Evolutionary conservation across 1,140 invertebrate species (phyloP).

Genomic region (Lethocerus indicus): DNA sequence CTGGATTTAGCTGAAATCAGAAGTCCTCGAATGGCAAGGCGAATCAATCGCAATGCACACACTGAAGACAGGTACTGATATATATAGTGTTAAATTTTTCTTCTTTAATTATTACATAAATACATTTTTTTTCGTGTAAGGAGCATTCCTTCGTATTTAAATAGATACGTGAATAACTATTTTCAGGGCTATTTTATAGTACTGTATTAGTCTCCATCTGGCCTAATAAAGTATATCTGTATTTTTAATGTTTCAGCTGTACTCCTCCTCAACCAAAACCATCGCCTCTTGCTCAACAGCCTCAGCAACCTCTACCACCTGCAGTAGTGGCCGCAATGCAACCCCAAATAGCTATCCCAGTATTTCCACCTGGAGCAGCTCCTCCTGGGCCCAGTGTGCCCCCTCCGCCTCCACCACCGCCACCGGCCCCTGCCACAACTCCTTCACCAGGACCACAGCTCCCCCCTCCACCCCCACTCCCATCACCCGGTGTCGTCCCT

Average conservation of each 20-base stretch:
- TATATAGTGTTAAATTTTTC: too few relatives aligned
- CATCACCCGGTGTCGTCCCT: conserved; percentile 25
- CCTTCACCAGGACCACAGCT: conserved; percentile 17
- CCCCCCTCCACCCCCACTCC: conserved; percentile 20
- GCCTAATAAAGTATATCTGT: neutral
- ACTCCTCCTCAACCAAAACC: conserved; percentile 26
- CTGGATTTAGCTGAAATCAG: conserved; percentile 78
- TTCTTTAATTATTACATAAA: too few relatives aligned
- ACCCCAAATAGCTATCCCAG: conserved; percentile 48
- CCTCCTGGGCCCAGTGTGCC: neutral
- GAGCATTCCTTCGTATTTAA: too few relatives aligned
- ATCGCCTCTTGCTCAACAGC: conserved; percentile 21
- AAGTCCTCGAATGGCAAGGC: conserved; percentile 72
- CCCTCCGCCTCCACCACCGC: conserved; percentile 25
- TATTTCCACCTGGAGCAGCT: conserved; percentile 35
- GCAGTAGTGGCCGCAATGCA: conserved; percentile 34
- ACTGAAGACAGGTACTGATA: conserved; percentile 42
- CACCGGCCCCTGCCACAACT: conserved; percentile 20
- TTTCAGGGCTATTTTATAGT: too few relatives aligned
- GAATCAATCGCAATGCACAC: conserved; percentile 44
- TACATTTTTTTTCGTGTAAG: too few relatives aligned
- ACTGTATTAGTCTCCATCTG: too few relatives aligned
- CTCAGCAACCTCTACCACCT: conserved; percentile 27
- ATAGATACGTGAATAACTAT: too few relatives aligned
- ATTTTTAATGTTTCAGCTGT: conserved; percentile 8